Evolutionary conservation across 2,113 vertebrate genomes (phyloP), one percentile per base, ranked within the genome.

Genomic region (Xyrauchen texanus): DNA sequence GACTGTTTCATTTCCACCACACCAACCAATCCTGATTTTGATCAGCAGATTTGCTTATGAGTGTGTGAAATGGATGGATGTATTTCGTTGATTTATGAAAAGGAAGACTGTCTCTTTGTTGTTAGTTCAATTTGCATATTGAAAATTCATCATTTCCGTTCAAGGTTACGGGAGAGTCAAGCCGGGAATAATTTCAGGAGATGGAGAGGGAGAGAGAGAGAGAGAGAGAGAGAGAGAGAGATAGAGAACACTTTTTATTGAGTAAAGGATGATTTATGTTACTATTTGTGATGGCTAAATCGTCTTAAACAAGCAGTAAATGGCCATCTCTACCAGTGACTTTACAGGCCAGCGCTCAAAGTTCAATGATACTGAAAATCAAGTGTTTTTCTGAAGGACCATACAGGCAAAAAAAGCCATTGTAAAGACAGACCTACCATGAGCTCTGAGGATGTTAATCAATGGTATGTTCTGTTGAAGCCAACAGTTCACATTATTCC

Each of bases 11-110:
- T 53, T 53, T 16, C 21, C 8, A 71, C 52, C 46, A 15, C 49
- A 68, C 10, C 12, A 52, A 60, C 21, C 49, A 45, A 57, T 64
- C 57, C 15, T 58, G 44, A 13, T 71, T 68, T 42, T 72, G 77
- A 80, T 80, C 34, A 72, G 77, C 45, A 45, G 66, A 70, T 15
- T 72, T 47, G 15, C 16, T 58, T 10, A 9, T 5, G 12, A 64
- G 61, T 13, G 12, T 74, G 34, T 77, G 47, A 77, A 80, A 69
- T 45, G 21, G 49, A 78, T 80, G 60, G 51, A 12, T 47, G 16
- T 64, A 60, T 78, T 78, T 58, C 74, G 69, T 63, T 81, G 75
- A 78, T 78, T 73, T 74, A 83, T 68, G 68, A 78, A 77, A 72
- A 67, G 34, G 34, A 61, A 65, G 5, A 72, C 45, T 9, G 58